Evolutionary conservation across 2,797 vertebrate genomes (phyloP), one percentile per base, ranked within the genome.

Genomic region (Crypturellus tataupa): DNA sequence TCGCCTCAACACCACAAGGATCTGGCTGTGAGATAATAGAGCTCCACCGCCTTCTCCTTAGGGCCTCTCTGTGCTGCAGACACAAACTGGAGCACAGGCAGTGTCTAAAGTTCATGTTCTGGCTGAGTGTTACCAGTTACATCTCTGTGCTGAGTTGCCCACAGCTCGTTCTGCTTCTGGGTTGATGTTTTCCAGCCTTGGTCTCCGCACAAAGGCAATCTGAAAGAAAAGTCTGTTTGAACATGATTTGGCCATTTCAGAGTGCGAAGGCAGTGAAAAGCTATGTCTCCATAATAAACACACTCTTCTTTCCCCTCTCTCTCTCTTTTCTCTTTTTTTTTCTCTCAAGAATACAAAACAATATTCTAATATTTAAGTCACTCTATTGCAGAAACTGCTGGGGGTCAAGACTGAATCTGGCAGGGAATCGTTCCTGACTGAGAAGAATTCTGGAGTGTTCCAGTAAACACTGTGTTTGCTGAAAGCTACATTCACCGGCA

Each of bases 321-420:
- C 46, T 47, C 20, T 47, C 4, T 47, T 21, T 47, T 9, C 23
- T 49, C 63, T 70, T 44, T 31, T 67, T n/a, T 44, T 37, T 55
- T 55, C 39, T 88, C 89, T 94, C 1, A 0, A 84, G 89, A 92
- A 84, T 67, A 91, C 51, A 88, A 88, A 95, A 60, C 60, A 90
- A 77, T 69, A 80, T 72, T 89, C 90, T 85, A 81, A 8, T 89
- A 90, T 93, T 92, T 75, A 77, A 91, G 82, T 2, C 0, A 37
- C 84, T 95, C 89, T 79, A 35, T 80, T 79, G 89, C 90, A 0
- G 92, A 94, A 94, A 91, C 91, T 95, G 91, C 92, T 93, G 95
- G 96, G 96, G 95, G 96, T 96, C 94, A 81, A 93, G 83, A 87
- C 91, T 96, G 91, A 96, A 93, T 91, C 94, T 97, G 96, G 94